A percentile compares a stretch with the other conserved stretches of the same genome.
These are phyloP conservation scores for Phoenicopterus ruber DNA, from an alignment of 2,113 vertebrate genomes.

Conservation along the genomic window DNA sequence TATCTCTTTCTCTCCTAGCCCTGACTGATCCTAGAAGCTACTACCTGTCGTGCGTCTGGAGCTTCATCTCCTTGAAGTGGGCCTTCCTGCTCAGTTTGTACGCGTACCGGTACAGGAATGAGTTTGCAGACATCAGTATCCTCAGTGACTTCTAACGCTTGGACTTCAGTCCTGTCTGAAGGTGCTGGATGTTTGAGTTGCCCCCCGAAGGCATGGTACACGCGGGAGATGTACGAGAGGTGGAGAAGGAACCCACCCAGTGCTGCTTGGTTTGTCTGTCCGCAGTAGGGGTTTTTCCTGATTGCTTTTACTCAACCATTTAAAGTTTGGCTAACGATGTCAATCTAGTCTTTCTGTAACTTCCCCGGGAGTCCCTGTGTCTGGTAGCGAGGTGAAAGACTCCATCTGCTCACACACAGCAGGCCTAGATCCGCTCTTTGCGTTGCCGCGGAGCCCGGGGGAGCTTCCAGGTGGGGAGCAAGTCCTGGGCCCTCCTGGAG, in stretches of 20 bases:
- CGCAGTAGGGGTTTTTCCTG: neutral
- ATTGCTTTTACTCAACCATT: neutral
- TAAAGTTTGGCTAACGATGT: neutral
- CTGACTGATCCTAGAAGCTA: slow-evolving; percentile 83
- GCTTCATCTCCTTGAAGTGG: slow-evolving; percentile 91
- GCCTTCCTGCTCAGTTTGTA: slow-evolving; percentile 80
- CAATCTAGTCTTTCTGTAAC: neutral
- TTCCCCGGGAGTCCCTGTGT: neutral
- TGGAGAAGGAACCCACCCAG: neutral
- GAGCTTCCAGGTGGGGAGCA: neutral
- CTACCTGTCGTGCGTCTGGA: slow-evolving; percentile 90
- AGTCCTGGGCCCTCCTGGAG: neutral
- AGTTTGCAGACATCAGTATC: slow-evolving; percentile 92
- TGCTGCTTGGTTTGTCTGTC: neutral
- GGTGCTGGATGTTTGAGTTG: neutral
- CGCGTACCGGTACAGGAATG: slow-evolving; percentile 84
- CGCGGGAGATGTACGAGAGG: neutral
- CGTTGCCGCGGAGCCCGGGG: neutral
- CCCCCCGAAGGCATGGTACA: neutral
- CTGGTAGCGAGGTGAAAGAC: neutral
- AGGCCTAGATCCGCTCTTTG: neutral
- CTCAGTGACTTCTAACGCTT: slow-evolving; percentile 87
- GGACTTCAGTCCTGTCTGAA: neutral
- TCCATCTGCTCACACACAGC: neutral
- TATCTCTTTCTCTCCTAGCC: slow-evolving; percentile 64